A percentile compares a stretch with the other conserved stretches of the same genome.
These are phyloP conservation scores for Phaetusa simplex DNA, from an alignment of 2,113 vertebrate species.

Conservation along the genomic window DNA sequence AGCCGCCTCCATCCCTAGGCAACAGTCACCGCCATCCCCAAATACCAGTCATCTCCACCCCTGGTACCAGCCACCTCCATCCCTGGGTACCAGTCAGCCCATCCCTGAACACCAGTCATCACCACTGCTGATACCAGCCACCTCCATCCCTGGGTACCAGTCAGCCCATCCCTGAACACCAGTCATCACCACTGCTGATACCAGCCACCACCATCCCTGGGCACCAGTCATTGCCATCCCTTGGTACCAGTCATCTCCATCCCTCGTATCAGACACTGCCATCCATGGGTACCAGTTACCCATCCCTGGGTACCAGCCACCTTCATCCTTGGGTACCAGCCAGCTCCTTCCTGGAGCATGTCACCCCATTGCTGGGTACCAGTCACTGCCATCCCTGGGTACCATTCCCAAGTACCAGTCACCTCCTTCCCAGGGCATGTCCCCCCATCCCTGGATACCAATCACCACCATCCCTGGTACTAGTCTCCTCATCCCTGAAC, in stretches of 20 bases:
- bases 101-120: fast-evolving
- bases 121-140: too few species aligned
- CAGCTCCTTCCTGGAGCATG: not conserved
- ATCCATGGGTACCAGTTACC: too few species aligned
- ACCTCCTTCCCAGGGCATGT: not conserved
- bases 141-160: not conserved
- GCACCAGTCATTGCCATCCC: not conserved
- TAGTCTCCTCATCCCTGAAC: not conserved
- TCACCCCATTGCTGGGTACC: too few species aligned
- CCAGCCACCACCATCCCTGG: not conserved
- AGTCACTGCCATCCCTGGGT: too few species aligned
- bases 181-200: fast-evolving
- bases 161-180: not conserved
- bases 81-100: not conserved
- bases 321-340: not conserved
- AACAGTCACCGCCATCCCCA: not conserved
- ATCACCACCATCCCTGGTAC: not conserved
- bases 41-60: fast-evolving
- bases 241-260: not conserved
- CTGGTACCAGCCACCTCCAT: too few species aligned
- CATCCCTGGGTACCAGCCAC: not conserved
- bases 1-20: not conserved
- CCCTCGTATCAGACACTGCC: not conserved
- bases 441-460: not conserved
- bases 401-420: not conserved